Percentiles rank a stretch among this genome's conserved stretches.
Conservation (phyloP, 2,888 invertebrate species). For the Hemaris fuciformis region DNA sequence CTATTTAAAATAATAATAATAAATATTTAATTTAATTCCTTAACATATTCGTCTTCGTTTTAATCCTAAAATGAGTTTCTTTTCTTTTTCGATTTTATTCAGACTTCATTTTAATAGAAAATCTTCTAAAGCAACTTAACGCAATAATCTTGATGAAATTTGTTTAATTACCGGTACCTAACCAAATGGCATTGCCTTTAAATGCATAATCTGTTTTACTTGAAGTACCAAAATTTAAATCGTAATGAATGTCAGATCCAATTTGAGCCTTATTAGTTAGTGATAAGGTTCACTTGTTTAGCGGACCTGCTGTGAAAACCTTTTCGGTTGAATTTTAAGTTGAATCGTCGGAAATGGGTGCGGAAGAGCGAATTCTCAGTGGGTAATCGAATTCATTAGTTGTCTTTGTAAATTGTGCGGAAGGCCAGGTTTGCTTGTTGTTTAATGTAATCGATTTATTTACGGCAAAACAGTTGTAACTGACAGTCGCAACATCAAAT, state of each 20-base stretch:
- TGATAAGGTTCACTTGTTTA: conserved; percentile 21
- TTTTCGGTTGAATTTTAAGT: conserved; percentile 24
- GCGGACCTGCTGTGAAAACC: conserved; percentile 15
- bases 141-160: conserved; percentile 17
- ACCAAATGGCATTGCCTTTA: conserved; percentile 17
- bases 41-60: too few relatives aligned
- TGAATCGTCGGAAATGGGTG: conserved; percentile 45
- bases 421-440: conserved; percentile 34
- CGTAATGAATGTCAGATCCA: conserved; percentile 17
- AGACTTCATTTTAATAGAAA: background rate
- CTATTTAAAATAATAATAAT: too few relatives aligned
- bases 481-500: too few relatives aligned
- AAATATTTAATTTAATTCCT: too few relatives aligned
- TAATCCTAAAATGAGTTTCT: too few relatives aligned
- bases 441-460: background rate
- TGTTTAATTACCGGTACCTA: conserved; percentile 18
- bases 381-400: conserved; percentile 73
- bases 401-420: conserved; percentile 58
- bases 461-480: background rate
- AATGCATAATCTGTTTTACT: conserved; percentile 29
- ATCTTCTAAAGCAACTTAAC: background rate
- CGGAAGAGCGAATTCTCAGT: conserved; percentile 57
- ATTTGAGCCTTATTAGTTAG: conserved; percentile 25
- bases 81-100: too few relatives aligned
- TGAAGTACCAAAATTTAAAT: conserved; percentile 22